Conservation (phyloP, 2,113 vertebrate genomes). For the Crotophaga sulcirostris region DNA sequence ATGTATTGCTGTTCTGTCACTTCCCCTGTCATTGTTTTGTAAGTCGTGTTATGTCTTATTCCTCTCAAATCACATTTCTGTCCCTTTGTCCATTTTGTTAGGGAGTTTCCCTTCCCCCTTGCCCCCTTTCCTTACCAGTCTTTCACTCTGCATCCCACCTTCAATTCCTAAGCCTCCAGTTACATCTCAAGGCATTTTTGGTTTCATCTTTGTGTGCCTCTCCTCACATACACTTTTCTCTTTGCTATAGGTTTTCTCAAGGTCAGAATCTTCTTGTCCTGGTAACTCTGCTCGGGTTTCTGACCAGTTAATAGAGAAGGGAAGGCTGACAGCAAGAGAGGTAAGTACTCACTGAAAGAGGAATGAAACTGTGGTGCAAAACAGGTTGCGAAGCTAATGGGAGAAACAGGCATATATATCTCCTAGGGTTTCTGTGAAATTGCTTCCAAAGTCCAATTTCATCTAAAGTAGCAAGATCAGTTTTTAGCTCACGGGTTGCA, state of each 20-base stretch:
- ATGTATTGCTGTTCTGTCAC: background rate
- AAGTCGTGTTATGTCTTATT: background rate
- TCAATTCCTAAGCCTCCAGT: background rate
- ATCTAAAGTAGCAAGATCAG: background rate
- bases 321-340: background rate
- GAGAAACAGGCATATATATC: background rate
- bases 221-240: background rate
- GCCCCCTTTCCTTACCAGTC: background rate
- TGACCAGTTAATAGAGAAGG: background rate
- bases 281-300: background rate
- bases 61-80: background rate
- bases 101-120: background rate
- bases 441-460: background rate
- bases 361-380: background rate
- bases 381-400: background rate
- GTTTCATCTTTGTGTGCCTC: background rate
- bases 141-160: background rate
- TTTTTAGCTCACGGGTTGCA: background rate
- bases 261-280: background rate
- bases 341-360: background rate
- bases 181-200: background rate
- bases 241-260: background rate
- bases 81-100: background rate
- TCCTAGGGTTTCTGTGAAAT: background rate
- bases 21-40: background rate